Evolutionary conservation across 92 coral and sea anemone genomes (phyloP), one percentile per base, ranked within the genome.

Genomic region (Pocillopora grandis): DNA sequence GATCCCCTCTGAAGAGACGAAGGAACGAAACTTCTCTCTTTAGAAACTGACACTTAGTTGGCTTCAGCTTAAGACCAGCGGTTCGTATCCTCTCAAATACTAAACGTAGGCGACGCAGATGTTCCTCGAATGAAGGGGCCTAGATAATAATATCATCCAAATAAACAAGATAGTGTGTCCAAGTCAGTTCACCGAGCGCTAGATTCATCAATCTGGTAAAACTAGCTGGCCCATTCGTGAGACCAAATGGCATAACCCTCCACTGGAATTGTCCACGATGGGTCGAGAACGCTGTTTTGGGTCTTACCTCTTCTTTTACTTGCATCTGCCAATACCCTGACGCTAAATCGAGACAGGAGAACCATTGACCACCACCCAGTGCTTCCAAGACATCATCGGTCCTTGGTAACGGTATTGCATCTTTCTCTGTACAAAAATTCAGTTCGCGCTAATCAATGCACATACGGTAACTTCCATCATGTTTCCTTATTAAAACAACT

Each of bases 111-210:
- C 93, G 71, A 73, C 71, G 80, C 19, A 75, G 13, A 48, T 57
- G 49, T 19, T 75, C 64, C 27, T 75, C 52, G 12, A 72, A 87
- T 76, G 75, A 78, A 62, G 36, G 60, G 58, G 79, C 67, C 88
- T 90, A 90, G 84, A 87, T 58, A 17, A 87, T 90, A 14, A 81
- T 83, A 27, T 27, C 31, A 58, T 90, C 93, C 61, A 90, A 83
- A 65, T 90, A 83, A 58, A 87, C 93, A 23, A 90, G 79, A 64
- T 90, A 76, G 67, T 87, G 82, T 3, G 79, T 79, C 84, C 84
- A 85, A 72, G 89, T 77, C 13, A 85, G 82, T 75, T 83, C 90
- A 42, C 81, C 80, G 82, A 82, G 85, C 65, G 52, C 82, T 77
- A 63, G 89, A 86, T 72, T 82, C 91, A 75, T 90, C 20, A 76